A percentile compares a stretch with the other conserved stretches of the same genome.
Conservation (phyloP, 2,113 vertebrate species). For the Apodemus speciosus region DNA sequence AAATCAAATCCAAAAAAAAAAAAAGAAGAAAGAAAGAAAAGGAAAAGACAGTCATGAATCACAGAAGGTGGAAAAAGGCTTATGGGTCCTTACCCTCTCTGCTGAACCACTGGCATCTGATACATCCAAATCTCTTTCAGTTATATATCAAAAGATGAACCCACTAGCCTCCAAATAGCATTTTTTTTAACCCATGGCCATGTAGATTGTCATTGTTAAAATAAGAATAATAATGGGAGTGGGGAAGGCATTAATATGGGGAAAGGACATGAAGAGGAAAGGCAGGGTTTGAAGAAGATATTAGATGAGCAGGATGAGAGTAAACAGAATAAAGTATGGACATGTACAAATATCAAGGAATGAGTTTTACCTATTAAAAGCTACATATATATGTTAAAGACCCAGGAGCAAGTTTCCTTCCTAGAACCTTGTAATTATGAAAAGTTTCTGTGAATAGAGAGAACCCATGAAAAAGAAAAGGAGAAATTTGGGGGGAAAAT, state of each 20-base stretch:
- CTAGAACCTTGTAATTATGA: background rate
- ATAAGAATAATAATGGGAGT: background rate
- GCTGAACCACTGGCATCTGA: background rate
- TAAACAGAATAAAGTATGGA: background rate
- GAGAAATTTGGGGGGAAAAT: background rate
- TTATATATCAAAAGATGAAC: background rate
- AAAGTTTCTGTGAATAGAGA: background rate
- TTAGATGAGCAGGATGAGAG: no score
- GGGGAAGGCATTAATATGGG: rapidly evolving
- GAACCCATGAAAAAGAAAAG: background rate
- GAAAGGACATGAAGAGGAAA: background rate
- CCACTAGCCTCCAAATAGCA: no score
- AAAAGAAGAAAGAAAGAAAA: no score
- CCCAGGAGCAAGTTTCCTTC: background rate
- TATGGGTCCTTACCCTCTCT: no score
- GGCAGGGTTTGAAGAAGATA: background rate
- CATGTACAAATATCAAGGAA: background rate
- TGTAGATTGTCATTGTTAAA: background rate
- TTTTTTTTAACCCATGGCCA: background rate
- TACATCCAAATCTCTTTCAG: background rate
- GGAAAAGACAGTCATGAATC: background rate
- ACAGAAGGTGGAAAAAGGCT: background rate
- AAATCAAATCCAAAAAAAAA: no score
- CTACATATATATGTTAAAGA: background rate
- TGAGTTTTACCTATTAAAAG: background rate